These are phyloP conservation scores for Neodontobutis hainanensis DNA, from an alignment of 2,113 vertebrate species.

Conservation along the genomic window DNA sequence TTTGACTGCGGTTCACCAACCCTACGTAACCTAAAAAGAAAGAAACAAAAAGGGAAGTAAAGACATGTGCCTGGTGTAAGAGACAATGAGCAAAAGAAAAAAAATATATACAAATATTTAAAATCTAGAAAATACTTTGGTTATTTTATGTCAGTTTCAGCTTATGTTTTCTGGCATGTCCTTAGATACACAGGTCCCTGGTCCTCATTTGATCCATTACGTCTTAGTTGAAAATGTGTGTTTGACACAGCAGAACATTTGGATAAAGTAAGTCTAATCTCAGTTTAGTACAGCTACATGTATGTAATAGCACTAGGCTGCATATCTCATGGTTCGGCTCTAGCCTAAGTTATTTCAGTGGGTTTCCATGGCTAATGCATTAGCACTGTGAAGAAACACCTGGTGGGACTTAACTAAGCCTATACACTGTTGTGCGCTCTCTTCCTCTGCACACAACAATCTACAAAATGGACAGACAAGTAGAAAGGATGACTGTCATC, in stretches of 20 bases:
- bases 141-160: constrained; percentile 12
- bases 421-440: constrained; percentile 14
- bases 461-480: background rate
- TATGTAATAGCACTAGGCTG: constrained; percentile 41
- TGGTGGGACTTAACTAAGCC: constrained; percentile 64
- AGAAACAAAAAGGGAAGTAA: constrained; percentile 22
- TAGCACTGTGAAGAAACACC: constrained; percentile 71
- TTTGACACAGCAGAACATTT: constrained; percentile 32
- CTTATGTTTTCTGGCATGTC: constrained; percentile 22
- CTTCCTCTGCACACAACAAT: constrained; percentile 1
- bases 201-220: constrained; percentile 32
- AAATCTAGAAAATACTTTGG: too few species aligned
- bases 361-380: constrained; percentile 72
- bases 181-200: constrained; percentile 26
- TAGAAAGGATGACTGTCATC: background rate
- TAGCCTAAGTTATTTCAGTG: constrained; percentile 40
- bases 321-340: constrained; percentile 53
- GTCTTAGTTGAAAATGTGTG: constrained; percentile 32
- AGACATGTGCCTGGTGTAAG: constrained; percentile 7
- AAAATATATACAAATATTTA: too few species aligned
- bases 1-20: constrained; percentile 88
- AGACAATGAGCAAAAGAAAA: constrained; percentile 3
- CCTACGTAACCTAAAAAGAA: constrained; percentile 81
- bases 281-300: constrained; percentile 41
- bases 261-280: constrained; percentile 30